phyloP scores from a whole-genome alignment of 2,888 invertebrate genomes.

The Tineola bisselliella region DNA sequence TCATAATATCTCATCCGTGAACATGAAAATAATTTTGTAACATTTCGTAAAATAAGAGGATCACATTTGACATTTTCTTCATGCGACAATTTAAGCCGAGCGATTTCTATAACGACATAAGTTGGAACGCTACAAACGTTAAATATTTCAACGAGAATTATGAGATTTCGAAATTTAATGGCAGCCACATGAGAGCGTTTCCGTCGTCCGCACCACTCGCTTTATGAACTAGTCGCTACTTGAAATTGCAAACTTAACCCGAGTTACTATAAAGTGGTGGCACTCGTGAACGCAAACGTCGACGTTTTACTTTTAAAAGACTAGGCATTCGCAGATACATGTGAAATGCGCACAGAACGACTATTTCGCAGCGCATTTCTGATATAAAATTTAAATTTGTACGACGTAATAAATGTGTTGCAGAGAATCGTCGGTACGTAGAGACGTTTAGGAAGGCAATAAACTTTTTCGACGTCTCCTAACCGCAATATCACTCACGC shows the following conservation, averaged over 20 bases:
- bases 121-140: background rate
- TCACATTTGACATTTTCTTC: conserved; percentile 4
- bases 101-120: background rate
- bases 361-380: conserved; percentile 5
- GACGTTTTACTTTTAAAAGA: background rate
- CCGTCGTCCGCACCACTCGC: conserved; percentile 3
- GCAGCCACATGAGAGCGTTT: conserved; percentile 12
- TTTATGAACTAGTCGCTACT: conserved; percentile 5
- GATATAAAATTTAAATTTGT: conserved; percentile 12
- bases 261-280: background rate
- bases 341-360: background rate
- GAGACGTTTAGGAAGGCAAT: conserved; percentile 12
- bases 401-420: conserved; percentile 12
- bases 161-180: conserved; percentile 12
- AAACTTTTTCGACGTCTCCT: conserved; percentile 14
- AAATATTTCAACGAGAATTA: conserved; percentile 8
- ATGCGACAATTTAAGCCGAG: background rate
- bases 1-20: background rate
- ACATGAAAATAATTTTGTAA: background rate
- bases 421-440: background rate
- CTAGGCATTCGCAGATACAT: background rate
- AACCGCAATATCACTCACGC: conserved; percentile 14
- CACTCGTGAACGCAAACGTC: background rate
- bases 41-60: background rate
- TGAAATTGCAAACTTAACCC: background rate